Percentiles rank a stretch among this genome's conserved stretches.
These are phyloP conservation scores for Campaea margaritaria DNA, from an alignment of 2,888 invertebrate species.

Conservation along the genomic window DNA sequence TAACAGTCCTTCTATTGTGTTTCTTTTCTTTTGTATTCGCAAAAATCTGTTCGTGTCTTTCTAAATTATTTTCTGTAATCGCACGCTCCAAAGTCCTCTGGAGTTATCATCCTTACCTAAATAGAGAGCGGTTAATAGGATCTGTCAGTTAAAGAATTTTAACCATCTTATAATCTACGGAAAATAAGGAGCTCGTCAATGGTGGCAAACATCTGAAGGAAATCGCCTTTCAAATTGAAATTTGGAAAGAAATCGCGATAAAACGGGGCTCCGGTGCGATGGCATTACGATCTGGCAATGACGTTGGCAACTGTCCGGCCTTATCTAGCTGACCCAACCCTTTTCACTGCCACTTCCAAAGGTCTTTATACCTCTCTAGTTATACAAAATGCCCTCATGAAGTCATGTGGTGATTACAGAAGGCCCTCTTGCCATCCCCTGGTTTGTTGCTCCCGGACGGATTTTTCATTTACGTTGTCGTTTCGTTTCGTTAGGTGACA, in stretches of 20 bases:
- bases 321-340: slow-evolving; percentile 80
- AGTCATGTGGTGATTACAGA: slow-evolving; percentile 44
- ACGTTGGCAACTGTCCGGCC: slow-evolving; percentile 71
- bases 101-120: slow-evolving; percentile 11
- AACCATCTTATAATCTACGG: slow-evolving; percentile 35
- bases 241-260: slow-evolving; percentile 71
- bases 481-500: slow-evolving; percentile 1
- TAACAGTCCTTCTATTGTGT: slow-evolving; percentile 27
- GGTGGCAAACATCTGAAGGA: slow-evolving; percentile 39
- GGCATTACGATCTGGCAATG: slow-evolving; percentile 77
- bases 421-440: slow-evolving; percentile 20
- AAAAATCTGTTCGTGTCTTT: slow-evolving; percentile 20
- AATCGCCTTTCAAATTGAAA: slow-evolving; percentile 69
- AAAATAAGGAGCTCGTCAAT: slow-evolving; percentile 28
- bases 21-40: slow-evolving; percentile 24
- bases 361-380: slow-evolving; percentile 52
- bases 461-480: background rate
- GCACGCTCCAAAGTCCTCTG: slow-evolving; percentile 13
- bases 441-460: slow-evolving; percentile 1
- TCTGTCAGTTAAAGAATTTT: slow-evolving; percentile 22
- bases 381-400: slow-evolving; percentile 52
- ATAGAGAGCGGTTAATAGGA: slow-evolving; percentile 4
- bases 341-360: slow-evolving; percentile 71
- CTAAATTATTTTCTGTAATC: slow-evolving; percentile 21
- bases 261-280: slow-evolving; percentile 61